phyloP scores from a whole-genome alignment of 2,113 vertebrate species.

The Rallus limicola region DNA sequence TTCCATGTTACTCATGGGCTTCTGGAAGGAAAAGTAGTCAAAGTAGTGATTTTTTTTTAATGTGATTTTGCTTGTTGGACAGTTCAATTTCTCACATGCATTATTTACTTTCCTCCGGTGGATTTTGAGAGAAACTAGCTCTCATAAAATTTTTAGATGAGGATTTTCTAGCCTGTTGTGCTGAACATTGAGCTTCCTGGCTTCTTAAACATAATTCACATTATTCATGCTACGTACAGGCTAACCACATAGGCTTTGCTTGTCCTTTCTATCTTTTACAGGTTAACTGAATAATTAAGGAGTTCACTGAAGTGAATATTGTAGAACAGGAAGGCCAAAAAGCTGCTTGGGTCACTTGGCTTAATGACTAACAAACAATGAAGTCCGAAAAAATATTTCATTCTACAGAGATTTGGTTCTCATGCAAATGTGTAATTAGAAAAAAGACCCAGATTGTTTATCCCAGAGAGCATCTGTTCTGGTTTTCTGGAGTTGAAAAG shows the following conservation, averaged over 20 bases:
- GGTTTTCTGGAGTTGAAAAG: slow-evolving; percentile 9
- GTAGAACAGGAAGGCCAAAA: not conserved
- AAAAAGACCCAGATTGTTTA: slow-evolving; percentile 24
- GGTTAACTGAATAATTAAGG: slow-evolving; percentile 16
- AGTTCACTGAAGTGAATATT: not conserved
- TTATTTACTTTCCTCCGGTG: not conserved
- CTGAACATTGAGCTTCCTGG: not conserved
- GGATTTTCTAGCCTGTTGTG: not conserved
- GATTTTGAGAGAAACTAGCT: not conserved
- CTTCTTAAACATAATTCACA: not conserved
- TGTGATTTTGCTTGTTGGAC: not conserved
- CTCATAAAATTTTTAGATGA: not conserved
- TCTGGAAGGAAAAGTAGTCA: not conserved
- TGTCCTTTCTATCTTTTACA: slow-evolving; percentile 6
- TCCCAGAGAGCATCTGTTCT: slow-evolving; percentile 24
- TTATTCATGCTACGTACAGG: not conserved
- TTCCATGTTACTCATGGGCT: rapidly evolving
- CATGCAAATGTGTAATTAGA: not conserved
- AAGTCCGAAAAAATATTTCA: not conserved
- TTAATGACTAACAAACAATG: not conserved
- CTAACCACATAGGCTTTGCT: not conserved
- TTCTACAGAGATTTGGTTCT: not conserved
- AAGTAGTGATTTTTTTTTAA: not conserved
- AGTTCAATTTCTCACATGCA: not conserved
- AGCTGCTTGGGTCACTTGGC: not conserved